These are phyloP conservation scores for Philereme vetulata DNA, from an alignment of 2,888 invertebrate species.

Conservation along the genomic window DNA sequence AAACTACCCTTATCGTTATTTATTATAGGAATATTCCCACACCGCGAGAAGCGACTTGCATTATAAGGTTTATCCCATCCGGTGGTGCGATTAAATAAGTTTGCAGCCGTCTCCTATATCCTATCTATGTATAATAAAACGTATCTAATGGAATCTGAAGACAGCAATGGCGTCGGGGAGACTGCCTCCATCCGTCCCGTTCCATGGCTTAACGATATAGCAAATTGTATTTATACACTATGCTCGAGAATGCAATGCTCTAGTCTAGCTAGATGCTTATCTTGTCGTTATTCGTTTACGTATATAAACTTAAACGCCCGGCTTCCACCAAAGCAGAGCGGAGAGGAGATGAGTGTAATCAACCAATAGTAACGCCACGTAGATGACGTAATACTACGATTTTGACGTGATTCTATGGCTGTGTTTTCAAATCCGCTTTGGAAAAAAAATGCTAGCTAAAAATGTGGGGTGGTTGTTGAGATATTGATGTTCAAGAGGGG, in stretches of 20 bases:
- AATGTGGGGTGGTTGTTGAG: too few species aligned
- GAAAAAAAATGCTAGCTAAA: too few species aligned
- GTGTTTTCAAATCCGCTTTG: too few species aligned
- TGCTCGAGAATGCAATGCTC: slow-evolving; percentile 16
- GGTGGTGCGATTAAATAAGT: slow-evolving; percentile 30
- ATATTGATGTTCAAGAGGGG: too few species aligned
- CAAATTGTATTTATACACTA: slow-evolving; percentile 24
- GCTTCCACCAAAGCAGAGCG: too few species aligned
- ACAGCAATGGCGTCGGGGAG: slow-evolving; percentile 51
- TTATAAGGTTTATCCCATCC: slow-evolving; percentile 20
- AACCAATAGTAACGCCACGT: too few species aligned
- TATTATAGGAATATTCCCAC: slow-evolving; percentile 12
- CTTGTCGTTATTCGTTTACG: slow-evolving; percentile 3
- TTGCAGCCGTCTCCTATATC: slow-evolving; percentile 13
- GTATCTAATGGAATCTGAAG: slow-evolving; percentile 39
- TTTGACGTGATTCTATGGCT: too few species aligned
- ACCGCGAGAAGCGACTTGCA: slow-evolving; percentile 12
- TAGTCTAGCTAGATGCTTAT: slow-evolving; percentile 11
- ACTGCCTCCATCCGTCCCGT: slow-evolving; percentile 34
- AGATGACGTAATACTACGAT: too few species aligned
- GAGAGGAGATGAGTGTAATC: background rate
- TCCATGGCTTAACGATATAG: slow-evolving; percentile 24
- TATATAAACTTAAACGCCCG: background rate
- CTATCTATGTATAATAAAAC: slow-evolving; percentile 19
- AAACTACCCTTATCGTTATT: slow-evolving; percentile 21